Evolutionary conservation across 2,888 invertebrate species (phyloP), one percentile per base, ranked within the genome.

Genomic region (Chrysolina oricalcia): DNA sequence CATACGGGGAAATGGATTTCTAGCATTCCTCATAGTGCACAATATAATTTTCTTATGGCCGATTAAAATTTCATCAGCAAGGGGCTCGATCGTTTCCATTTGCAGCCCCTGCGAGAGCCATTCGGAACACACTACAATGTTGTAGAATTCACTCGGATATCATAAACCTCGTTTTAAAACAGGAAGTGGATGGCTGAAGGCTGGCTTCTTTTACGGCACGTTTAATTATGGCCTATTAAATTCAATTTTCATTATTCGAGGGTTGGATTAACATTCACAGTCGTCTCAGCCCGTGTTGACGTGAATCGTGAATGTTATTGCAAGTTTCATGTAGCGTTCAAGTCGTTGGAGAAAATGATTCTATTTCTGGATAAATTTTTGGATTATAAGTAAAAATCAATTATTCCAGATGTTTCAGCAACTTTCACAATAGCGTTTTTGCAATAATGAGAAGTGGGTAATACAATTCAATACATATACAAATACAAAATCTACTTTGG

Each of bases 191-290:
- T 53, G 53, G 53, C 53, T 53, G 53, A 53, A 8, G 53, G 53
- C 53, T 53, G 53, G 53, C 5, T 21, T 53, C 53, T 53, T 53
- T 53, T 23, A 53, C 21, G 11, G 19, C 53, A 53, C 53, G 53
- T 53, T 53, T 53, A 53, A 53, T 53, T 53, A 53, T 19, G 15
- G 53, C 53, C 53, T 53, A 53, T 53, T 53, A 53, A 53, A 53
- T 21, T 13, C 19, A 53, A 53, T 53, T 53, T 53, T 53, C 19
- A 19, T 53, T 21, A 19, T 21, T 21, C 19, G 0, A 53, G 53
- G 53, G 53, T 53, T 19, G 53, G 6, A 53, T 53, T 53, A 53
- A 53, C 21, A 19, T 23, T 13, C 17, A 53, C 53, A 53, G 53
- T 53, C 53, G 53, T 53, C 53, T 53, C 53, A 21, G 53, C 11